Conservation (phyloP, 2,797 vertebrate genomes). For the Clarias pachynema region DNA sequence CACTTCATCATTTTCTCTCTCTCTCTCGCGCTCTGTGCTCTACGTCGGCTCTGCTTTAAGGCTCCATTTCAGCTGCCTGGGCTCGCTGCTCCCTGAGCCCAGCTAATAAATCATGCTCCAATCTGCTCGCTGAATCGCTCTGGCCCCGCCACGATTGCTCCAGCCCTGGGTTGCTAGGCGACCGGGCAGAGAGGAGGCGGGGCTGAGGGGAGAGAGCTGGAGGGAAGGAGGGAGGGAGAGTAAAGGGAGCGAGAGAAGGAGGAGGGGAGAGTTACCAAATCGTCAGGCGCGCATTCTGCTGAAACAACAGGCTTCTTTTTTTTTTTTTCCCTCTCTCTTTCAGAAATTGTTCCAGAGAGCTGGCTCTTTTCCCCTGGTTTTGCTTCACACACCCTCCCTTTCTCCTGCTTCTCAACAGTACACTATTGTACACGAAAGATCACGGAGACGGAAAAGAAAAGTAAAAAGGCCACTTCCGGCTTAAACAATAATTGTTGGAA, state of each 20-base stretch:
- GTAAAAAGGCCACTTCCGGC: slow-evolving; percentile 82
- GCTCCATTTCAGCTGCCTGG: slow-evolving; percentile 85
- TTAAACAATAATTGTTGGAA: slow-evolving; percentile 76
- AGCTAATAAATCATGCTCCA: slow-evolving; percentile 92
- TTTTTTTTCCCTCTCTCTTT: slow-evolving; percentile 58
- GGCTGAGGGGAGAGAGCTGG: slow-evolving; percentile 63
- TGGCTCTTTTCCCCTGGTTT: slow-evolving; percentile 70
- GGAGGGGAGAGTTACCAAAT: slow-evolving; percentile 78
- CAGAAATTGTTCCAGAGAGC: slow-evolving; percentile 79
- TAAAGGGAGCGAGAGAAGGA: slow-evolving; percentile 36
- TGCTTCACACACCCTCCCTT: slow-evolving; percentile 62
- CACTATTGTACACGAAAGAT: slow-evolving; percentile 71
- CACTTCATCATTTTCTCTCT: slow-evolving; percentile 32
- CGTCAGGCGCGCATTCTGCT: slow-evolving; percentile 80
- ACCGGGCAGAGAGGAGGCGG: slow-evolving; percentile 74
- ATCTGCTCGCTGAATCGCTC: slow-evolving; percentile 86
- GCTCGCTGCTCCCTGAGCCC: slow-evolving; percentile 80
- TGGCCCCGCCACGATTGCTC: slow-evolving; percentile 84
- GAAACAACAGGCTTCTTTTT: slow-evolving; percentile 83
- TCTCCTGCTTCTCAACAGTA: slow-evolving; percentile 71
- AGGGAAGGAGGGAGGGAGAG: slow-evolving; percentile 69
- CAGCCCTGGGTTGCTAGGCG: slow-evolving; percentile 87
- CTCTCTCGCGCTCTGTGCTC: slow-evolving; percentile 32
- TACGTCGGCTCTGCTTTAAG: slow-evolving; percentile 76
- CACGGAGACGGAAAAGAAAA: slow-evolving; percentile 44